Evolutionary conservation across 2,797 vertebrate species (phyloP), one percentile per base, ranked within the genome.

Genomic region (Tangara arthus): DNA sequence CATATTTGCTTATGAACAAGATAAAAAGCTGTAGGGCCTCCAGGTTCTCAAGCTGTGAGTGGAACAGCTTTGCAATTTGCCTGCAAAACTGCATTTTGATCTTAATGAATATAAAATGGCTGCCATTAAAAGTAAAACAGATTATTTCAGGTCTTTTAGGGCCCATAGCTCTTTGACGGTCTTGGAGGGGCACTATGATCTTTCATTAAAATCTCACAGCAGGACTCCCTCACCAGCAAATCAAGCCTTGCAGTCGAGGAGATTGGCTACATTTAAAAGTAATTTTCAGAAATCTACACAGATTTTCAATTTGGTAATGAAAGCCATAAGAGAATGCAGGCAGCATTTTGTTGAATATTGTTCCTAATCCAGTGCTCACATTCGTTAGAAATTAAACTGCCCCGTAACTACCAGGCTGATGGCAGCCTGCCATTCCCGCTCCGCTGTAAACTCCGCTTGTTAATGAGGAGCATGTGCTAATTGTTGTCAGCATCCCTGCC

Each of bases 31-130:
- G 98, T 98, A 96, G 98, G 98, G 98, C 98, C 98, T 98, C 98
- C 97, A 98, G 98, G 98, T 98, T 98, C 98, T 99, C 98, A 99
- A 99, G 99, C 99, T 99, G 99, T 99, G 99, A 99, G 97, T 98
- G 98, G 98, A 99, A 99, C 99, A 99, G 99, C 99, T 99, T 99
- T 98, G 98, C 99, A 99, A 99, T 99, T 99, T 99, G 98, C 99
- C 98, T 98, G 98, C 98, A 98, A 98, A 99, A 98, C 98, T 98
- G 98, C 98, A 99, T 99, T 99, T 99, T 99, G 98, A 99, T 99
- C 98, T 99, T 99, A 99, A 99, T 99, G 99, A 99, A 99, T 99
- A 99, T 99, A 99, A 99, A 99, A 99, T 99, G 98, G 98, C 98
- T 98, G 98, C 99, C 98, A 99, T 99, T 99, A 99, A 98, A 99